A percentile compares a stretch with the other conserved stretches of the same genome.
Evolutionary conservation across 2,113 vertebrate species (phyloP).

Genomic region (Salvelinus alpinus): DNA sequence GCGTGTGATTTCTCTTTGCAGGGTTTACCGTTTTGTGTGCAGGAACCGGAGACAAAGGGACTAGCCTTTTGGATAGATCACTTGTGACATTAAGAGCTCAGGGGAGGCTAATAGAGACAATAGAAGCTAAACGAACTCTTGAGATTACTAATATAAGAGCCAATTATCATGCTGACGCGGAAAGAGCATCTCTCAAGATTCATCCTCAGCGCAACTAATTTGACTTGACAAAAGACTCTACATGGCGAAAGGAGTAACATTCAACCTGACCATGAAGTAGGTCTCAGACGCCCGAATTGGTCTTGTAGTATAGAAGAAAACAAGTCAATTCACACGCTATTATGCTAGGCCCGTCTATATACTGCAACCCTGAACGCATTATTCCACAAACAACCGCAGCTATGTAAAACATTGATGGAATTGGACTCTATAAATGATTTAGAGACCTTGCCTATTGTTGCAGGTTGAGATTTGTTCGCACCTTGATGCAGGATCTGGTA

Average conservation of each 20-base stretch:
- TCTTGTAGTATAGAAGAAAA: slow-evolving; percentile 2
- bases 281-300: background rate
- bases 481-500: slow-evolving; percentile 32
- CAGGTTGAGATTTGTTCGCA: slow-evolving; percentile 23
- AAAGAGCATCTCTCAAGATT: slow-evolving; percentile 86
- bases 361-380: background rate
- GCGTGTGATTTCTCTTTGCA: slow-evolving; percentile 62
- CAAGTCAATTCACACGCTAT: slow-evolving; percentile 7
- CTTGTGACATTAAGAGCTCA: slow-evolving; percentile 99
- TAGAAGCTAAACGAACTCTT: slow-evolving; percentile 99
- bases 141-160: slow-evolving; percentile 99
- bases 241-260: slow-evolving; percentile 65
- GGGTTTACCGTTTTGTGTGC: slow-evolving; percentile 62
- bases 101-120: slow-evolving; percentile 99
- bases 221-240: slow-evolving; percentile 79
- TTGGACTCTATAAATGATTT: background rate
- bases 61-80: slow-evolving; percentile 94
- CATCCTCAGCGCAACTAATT: slow-evolving; percentile 81
- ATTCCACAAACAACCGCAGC: background rate
- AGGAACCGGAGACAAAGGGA: slow-evolving; percentile 80
- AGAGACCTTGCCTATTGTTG: background rate
- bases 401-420: background rate
- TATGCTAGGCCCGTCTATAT: background rate
- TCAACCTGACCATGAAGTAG: slow-evolving; percentile 47
- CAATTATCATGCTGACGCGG: slow-evolving; percentile 95